phyloP scores from a whole-genome alignment of 2,797 vertebrate species.

The Schizothorax lantsangensis region DNA sequence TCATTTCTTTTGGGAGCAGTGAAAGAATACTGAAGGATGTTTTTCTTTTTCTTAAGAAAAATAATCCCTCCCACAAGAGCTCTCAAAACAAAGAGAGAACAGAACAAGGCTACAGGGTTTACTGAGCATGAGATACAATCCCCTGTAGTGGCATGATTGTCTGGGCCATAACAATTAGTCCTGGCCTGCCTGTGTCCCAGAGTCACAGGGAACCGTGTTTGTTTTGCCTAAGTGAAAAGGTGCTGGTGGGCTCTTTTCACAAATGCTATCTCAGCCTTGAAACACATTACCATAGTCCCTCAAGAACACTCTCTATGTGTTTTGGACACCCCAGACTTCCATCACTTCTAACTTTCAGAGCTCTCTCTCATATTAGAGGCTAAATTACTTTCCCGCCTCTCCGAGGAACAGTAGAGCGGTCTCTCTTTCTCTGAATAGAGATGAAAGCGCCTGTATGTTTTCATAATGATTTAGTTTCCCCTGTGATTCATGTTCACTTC shows the following conservation, averaged over 20 bases:
- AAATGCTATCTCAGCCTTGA: slow-evolving; percentile 45
- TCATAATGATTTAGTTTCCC: slow-evolving; percentile 51
- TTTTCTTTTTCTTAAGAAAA: slow-evolving; percentile 46
- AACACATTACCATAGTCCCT: slow-evolving; percentile 36
- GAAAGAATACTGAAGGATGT: slow-evolving; percentile 43
- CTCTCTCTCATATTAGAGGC: slow-evolving; percentile 57
- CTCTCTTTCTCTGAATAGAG: slow-evolving; percentile 41
- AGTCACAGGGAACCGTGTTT: slow-evolving; percentile 56
- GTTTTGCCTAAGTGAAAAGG: slow-evolving; percentile 53
- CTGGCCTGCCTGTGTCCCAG: slow-evolving; percentile 39
- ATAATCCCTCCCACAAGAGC: slow-evolving; percentile 55
- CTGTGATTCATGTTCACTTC: slow-evolving; percentile 28
- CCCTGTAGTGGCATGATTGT: slow-evolving; percentile 54
- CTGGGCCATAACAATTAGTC: slow-evolving; percentile 59
- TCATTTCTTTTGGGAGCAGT: slow-evolving; percentile 57
- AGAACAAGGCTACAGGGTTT: slow-evolving; percentile 39
- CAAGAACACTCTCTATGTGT: slow-evolving; percentile 33
- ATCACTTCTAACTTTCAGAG: slow-evolving; percentile 57
- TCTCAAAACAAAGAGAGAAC: slow-evolving; percentile 38
- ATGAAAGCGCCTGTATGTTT: slow-evolving; percentile 60
- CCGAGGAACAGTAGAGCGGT: slow-evolving; percentile 43
- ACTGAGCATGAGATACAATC: slow-evolving; percentile 41
- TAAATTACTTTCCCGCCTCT: slow-evolving; percentile 56
- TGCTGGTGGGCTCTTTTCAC: slow-evolving; percentile 49
- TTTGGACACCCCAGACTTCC: slow-evolving; percentile 44